phyloP scores from a whole-genome alignment of 2,888 invertebrate genomes.

The Cheilosia impressa region DNA sequence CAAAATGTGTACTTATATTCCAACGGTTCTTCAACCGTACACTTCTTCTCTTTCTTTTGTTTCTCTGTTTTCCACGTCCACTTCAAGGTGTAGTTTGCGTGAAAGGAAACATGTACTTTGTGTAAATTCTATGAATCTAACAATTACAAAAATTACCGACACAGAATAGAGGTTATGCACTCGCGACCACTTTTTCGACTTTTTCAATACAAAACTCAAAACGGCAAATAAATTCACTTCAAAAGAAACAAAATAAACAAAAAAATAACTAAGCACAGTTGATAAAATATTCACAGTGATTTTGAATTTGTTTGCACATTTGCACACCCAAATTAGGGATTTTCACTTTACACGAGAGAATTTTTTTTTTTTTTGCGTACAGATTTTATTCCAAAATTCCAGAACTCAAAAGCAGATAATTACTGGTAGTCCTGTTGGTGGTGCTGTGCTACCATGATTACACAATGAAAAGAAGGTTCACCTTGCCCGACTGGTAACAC shows the following conservation, averaged over 20 bases:
- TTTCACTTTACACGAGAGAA: slow-evolving; percentile 26
- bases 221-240: slow-evolving; percentile 12
- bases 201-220: not conserved
- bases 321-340: slow-evolving; percentile 26
- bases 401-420: slow-evolving; percentile 39
- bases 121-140: slow-evolving; percentile 5
- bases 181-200: not conserved
- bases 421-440: slow-evolving; percentile 38
- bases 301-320: slow-evolving; percentile 32
- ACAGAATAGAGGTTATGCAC: not conserved
- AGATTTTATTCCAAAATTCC: slow-evolving; percentile 50
- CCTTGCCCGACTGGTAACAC: slow-evolving; percentile 58
- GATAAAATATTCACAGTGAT: slow-evolving; percentile 45
- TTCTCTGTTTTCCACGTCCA: not conserved
- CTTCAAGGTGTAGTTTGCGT: not conserved
- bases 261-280: slow-evolving; percentile 41
- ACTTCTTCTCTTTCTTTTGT: not conserved
- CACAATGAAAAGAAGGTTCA: slow-evolving; percentile 60
- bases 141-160: slow-evolving; percentile 4
- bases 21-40: slow-evolving; percentile 26
- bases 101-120: slow-evolving; percentile 9
- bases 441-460: slow-evolving; percentile 32
- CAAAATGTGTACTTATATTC: slow-evolving; percentile 31
- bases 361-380: slow-evolving; percentile 3
- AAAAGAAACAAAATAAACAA: slow-evolving; percentile 12